Percentiles rank a stretch among this genome's conserved stretches.
Evolutionary conservation across 2,113 vertebrate species (phyloP).

Genomic region (Tachycineta bicolor): DNA sequence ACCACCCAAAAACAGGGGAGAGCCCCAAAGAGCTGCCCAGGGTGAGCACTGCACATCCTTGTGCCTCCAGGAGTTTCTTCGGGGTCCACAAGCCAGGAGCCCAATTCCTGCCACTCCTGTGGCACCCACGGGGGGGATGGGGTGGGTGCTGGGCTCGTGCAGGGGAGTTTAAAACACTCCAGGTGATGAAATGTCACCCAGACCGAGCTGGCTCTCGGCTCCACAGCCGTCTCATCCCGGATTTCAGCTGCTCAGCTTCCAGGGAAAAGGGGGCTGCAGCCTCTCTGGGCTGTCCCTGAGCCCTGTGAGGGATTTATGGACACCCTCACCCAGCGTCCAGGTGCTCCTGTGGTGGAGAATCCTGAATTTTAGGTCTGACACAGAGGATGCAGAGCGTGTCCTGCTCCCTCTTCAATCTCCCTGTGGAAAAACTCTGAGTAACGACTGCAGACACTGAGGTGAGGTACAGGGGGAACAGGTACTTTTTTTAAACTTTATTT

Average conservation of each 20-base stretch:
- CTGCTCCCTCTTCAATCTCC: background rate
- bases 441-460: constrained; percentile 54
- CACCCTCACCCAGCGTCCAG: background rate
- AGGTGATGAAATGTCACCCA: background rate
- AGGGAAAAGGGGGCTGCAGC: background rate
- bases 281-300: fast-evolving
- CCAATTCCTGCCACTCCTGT: fast-evolving
- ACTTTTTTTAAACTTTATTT: constrained; percentile 61
- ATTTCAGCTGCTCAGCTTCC: background rate
- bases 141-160: background rate
- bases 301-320: background rate
- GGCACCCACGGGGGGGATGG: fast-evolving
- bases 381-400: background rate
- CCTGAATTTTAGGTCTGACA: background rate
- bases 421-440: constrained; percentile 45
- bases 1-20: background rate
- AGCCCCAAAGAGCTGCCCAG: background rate
- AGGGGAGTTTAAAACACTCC: background rate
- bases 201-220: background rate
- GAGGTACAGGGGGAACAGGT: constrained; percentile 23
- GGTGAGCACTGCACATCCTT: background rate
- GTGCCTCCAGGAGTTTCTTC: background rate
- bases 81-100: background rate
- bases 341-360: background rate
- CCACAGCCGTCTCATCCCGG: fast-evolving